Evolutionary conservation across 2,797 vertebrate species (phyloP).

Genomic region (Rallus crepitans): DNA sequence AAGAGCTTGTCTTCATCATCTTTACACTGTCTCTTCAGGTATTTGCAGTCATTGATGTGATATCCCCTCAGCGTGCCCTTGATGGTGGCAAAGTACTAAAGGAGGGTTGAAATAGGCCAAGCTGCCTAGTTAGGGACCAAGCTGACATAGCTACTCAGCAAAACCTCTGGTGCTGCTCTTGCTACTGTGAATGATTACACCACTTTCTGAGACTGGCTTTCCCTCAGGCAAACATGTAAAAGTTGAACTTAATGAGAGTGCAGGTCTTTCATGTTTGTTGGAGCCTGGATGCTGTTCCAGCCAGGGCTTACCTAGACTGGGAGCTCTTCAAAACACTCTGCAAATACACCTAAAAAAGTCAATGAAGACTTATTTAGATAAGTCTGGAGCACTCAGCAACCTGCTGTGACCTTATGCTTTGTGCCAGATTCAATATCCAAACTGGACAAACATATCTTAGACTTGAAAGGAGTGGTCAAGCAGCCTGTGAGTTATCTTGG

Average conservation of each 20-base stretch:
- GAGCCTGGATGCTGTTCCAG: neutral
- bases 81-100: neutral
- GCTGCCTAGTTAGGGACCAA: neutral
- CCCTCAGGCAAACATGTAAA: neutral
- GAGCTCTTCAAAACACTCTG: neutral
- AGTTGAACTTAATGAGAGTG: neutral
- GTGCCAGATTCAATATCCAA: neutral
- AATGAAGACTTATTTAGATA: neutral
- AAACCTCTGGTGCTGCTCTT: neutral
- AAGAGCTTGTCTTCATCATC: neutral
- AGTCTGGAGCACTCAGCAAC: neutral
- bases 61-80: neutral
- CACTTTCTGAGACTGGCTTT: neutral
- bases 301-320: neutral
- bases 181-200: neutral
- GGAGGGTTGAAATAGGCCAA: neutral
- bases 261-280: neutral
- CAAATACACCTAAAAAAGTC: neutral
- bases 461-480: neutral
- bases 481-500: neutral
- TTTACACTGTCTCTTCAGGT: neutral
- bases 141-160: neutral
- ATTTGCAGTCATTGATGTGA: neutral
- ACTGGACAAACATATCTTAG: neutral
- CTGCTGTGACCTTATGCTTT: neutral